A percentile compares a stretch with the other conserved stretches of the same genome.
phyloP scores from a whole-genome alignment of 2,888 invertebrate species.

The Mimumesa dahlbomi region DNA sequence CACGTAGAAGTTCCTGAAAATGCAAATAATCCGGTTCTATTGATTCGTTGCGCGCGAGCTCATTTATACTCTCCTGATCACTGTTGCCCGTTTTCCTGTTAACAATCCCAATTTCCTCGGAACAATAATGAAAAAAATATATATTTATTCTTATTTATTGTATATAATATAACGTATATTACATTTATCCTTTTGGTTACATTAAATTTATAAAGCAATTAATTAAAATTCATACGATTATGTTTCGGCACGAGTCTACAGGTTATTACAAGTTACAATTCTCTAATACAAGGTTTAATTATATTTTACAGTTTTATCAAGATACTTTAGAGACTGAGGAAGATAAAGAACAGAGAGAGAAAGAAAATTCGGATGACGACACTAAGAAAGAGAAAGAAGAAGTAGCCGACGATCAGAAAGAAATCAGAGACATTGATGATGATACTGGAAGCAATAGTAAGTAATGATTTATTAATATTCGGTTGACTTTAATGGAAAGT shows the following conservation, averaged over 20 bases:
- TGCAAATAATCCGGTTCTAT: not conserved
- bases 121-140: too few species aligned
- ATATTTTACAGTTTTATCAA: conserved; percentile 88
- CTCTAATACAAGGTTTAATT: not conserved
- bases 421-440: conserved; percentile 68
- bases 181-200: too few species aligned
- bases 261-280: not conserved
- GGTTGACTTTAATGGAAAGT: too few species aligned
- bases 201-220: too few species aligned
- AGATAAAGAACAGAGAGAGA: conserved; percentile 81
- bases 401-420: conserved; percentile 70
- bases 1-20: not conserved
- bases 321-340: conserved; percentile 91
- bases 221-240: too few species aligned
- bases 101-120: too few species aligned
- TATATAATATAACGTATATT: too few species aligned
- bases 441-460: conserved; percentile 70
- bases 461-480: too few species aligned
- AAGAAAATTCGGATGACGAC: conserved; percentile 67
- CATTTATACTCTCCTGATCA: not conserved
- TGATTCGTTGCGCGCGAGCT: not conserved
- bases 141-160: too few species aligned
- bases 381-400: conserved; percentile 69
- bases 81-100: too few species aligned
- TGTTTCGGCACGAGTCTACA: too few species aligned